Base-by-base conservation (phyloP, 1,140 invertebrate genomes). In the Brachionus asplanchnoidis region DNA sequence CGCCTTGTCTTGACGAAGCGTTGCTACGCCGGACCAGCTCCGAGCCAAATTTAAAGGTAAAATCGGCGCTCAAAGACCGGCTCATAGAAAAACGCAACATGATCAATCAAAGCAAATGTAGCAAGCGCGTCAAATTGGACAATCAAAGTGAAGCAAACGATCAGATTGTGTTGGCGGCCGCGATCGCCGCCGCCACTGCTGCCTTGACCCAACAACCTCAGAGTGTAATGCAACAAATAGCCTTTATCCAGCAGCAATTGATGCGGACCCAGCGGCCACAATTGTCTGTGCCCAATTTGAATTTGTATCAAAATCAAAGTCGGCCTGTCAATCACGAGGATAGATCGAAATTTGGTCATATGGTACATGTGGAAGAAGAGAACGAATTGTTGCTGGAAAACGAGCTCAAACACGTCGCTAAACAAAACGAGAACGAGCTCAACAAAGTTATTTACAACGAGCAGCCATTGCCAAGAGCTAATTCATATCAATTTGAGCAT, bases 291-390 rank as follows among this genome's bases (percentile, higher is more conserved):
- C 40, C 77, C 46, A 53, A 56, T 56, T 50, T 42, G 50, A 80
- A 80, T 28, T 60, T 32, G 17, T 32, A 9, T 9, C 44, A 17
- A 9, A 53, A 56, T 26, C 42, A 42, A 56, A 23, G 28, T 17
- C 77, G 32, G 28, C 11, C 0, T 7, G 7, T n/a, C 40, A 56
- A 4, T 14, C 3, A 79, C 0, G n/a, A 56, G 53, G 23, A 60
- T 9, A 26, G 23, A 3, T 56, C 79, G 7, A 82, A 40, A 46
- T 82, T 82, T 82, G 79, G 79, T 3, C 50, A 82, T 6, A 82
- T 82, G 79, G 79, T 68, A 3, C 79, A 82, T 70, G 82, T 84
- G n/a, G 82, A 84, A 70, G 82, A 84, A 44, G 82, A 84, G 42
- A 84, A 68, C 44, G 82, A 84, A 32, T 12, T 60, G 3, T 17